phyloP scores from a whole-genome alignment of 2,888 invertebrate genomes.

The Dryococelus australis region DNA sequence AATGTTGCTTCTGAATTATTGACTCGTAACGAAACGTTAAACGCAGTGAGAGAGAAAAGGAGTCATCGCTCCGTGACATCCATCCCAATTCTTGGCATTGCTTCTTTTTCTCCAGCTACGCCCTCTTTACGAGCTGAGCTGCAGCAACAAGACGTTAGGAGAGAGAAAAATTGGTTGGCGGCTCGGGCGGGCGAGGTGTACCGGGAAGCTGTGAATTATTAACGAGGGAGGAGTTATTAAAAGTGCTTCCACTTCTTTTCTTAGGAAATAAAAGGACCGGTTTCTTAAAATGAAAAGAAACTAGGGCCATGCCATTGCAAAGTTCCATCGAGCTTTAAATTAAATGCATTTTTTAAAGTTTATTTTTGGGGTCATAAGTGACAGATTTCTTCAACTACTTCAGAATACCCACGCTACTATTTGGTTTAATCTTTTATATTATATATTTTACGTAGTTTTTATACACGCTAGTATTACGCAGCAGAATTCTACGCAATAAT shows the following conservation, averaged over 20 bases:
- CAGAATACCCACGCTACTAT: too few relatives aligned
- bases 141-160: background rate
- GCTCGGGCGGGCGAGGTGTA: background rate
- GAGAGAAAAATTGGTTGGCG: background rate
- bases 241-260: background rate
- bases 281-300: conserved; percentile 6
- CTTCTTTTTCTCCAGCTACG: background rate
- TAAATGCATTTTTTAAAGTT: background rate
- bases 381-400: too few relatives aligned
- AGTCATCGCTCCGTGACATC: background rate
- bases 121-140: conserved; percentile 5
- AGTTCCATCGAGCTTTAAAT: background rate
- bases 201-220: conserved; percentile 1
- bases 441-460: too few relatives aligned
- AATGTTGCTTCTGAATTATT: background rate
- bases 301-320: background rate
- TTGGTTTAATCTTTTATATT: too few relatives aligned
- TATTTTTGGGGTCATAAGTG: background rate
- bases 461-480: too few relatives aligned
- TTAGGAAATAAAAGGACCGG: background rate
- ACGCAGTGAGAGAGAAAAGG: background rate
- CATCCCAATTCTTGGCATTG: background rate
- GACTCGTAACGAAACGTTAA: background rate
- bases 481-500: too few relatives aligned
- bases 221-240: conserved; percentile 1